Conservation (phyloP, 2,113 vertebrate species). For the Oxygymnocypris stewartii region DNA sequence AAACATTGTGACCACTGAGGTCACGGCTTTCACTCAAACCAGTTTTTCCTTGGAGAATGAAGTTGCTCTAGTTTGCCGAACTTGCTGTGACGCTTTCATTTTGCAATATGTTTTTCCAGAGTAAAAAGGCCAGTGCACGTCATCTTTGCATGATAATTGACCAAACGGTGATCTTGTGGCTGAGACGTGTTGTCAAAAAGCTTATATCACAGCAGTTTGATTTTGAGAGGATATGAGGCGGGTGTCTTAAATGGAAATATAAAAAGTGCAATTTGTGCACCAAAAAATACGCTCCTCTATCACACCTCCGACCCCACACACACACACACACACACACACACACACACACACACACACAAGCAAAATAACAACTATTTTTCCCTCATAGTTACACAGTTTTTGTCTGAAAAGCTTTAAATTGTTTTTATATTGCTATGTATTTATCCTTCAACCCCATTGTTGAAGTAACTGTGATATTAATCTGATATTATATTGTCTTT, state of each 20-base stretch:
- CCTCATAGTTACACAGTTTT: not conserved
- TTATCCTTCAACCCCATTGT: not conserved
- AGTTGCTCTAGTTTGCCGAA: not conserved
- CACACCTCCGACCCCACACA: conserved; percentile 39
- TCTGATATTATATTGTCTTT: not conserved
- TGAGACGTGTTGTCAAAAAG: conserved; percentile 31
- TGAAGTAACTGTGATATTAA: too few species aligned
- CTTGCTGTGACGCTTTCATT: not conserved
- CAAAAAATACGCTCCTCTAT: conserved; percentile 31
- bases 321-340: too few species aligned
- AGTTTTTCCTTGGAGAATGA: not conserved
- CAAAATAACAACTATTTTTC: accelerated
- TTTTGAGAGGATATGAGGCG: conserved; percentile 44
- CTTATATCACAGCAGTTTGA: conserved; percentile 42
- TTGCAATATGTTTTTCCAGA: not conserved
- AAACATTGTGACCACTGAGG: conserved; percentile 3
- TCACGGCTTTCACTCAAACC: conserved; percentile 28
- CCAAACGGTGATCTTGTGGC: conserved; percentile 36
- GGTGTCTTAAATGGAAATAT: conserved; percentile 46
- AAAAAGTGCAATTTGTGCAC: conserved; percentile 38
- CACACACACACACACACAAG: not conserved
- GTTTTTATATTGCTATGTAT: not conserved
- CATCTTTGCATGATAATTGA: conserved; percentile 10
- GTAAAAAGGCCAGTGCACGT: not conserved
- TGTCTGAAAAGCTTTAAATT: not conserved